Conservation (phyloP, 2,888 invertebrate species). For the Tribolium freemani region DNA sequence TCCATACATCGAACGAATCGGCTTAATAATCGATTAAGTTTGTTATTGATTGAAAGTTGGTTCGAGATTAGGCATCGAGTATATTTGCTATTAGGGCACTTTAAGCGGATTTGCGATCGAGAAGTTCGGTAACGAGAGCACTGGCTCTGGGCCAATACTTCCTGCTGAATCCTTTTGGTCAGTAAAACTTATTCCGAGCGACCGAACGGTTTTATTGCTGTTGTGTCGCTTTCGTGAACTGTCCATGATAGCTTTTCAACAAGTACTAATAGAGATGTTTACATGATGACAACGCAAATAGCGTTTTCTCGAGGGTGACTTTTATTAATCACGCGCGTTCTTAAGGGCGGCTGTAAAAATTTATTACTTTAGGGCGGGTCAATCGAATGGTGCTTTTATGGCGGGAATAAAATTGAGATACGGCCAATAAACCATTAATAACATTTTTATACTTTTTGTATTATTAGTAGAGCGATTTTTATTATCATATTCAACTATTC, state of each 20-base stretch:
- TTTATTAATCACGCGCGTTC: constrained; percentile 32
- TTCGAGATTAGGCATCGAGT: constrained; percentile 2
- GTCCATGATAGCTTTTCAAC: constrained; percentile 6
- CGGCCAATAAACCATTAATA: constrained; percentile 35
- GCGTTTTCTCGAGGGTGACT: neutral
- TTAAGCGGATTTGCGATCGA: constrained; percentile 29
- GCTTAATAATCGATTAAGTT: constrained; percentile 20
- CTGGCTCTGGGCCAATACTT: constrained; percentile 22
- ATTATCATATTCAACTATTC: neutral
- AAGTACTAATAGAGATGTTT: constrained; percentile 1
- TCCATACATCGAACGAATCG: neutral
- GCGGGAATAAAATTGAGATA: constrained; percentile 41
- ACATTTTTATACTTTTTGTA: constrained; percentile 29
- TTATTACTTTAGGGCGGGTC: constrained; percentile 16
- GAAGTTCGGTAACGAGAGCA: constrained; percentile 29
- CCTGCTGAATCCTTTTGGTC: constrained; percentile 15
- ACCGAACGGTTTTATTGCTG: neutral
- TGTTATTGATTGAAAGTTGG: neutral
- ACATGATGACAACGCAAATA: neutral
- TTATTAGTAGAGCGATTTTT: constrained; percentile 21
- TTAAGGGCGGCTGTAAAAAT: constrained; percentile 21
- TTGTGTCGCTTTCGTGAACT: neutral
- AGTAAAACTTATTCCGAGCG: constrained; percentile 16
- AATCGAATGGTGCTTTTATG: constrained; percentile 36
- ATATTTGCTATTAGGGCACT: constrained; percentile 3